Percentiles rank a stretch among this genome's conserved stretches.
Evolutionary conservation across 2,797 vertebrate genomes (phyloP).

Genomic region (Nothura maculosa): DNA sequence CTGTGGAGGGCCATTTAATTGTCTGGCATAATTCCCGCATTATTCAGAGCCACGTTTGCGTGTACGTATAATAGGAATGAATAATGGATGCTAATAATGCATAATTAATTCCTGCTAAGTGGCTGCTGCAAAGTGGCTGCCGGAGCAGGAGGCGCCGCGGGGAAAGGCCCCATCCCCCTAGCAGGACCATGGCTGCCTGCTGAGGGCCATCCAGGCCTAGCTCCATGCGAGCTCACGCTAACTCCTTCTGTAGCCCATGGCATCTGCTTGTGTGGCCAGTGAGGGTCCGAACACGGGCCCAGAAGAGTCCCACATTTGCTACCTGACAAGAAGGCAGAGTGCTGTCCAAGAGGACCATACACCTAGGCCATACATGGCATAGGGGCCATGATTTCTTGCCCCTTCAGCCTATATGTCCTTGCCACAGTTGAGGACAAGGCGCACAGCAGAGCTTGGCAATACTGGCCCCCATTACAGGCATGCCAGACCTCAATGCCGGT

Average conservation of each 20-base stretch:
- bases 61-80: neutral
- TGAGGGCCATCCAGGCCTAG: slow-evolving; percentile 36
- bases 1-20: neutral
- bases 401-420: neutral
- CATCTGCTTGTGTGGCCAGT: neutral
- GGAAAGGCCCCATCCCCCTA: neutral
- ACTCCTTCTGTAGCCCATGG: neutral
- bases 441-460: neutral
- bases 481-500: neutral
- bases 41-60: neutral
- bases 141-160: neutral
- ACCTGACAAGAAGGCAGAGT: neutral
- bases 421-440: neutral
- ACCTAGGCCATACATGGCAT: too few species aligned
- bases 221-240: accelerated
- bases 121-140: neutral
- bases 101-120: neutral
- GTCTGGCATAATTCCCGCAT: neutral
- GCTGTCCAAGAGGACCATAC: neutral
- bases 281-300: accelerated
- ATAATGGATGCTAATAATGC: slow-evolving; percentile 19
- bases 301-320: neutral
- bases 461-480: neutral
- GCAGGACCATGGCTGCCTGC: slow-evolving; percentile 19
- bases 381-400: neutral